Evolutionary conservation across 2,797 vertebrate species (phyloP), one percentile per base, ranked within the genome.

Genomic region (Hemitrygon akajei): DNA sequence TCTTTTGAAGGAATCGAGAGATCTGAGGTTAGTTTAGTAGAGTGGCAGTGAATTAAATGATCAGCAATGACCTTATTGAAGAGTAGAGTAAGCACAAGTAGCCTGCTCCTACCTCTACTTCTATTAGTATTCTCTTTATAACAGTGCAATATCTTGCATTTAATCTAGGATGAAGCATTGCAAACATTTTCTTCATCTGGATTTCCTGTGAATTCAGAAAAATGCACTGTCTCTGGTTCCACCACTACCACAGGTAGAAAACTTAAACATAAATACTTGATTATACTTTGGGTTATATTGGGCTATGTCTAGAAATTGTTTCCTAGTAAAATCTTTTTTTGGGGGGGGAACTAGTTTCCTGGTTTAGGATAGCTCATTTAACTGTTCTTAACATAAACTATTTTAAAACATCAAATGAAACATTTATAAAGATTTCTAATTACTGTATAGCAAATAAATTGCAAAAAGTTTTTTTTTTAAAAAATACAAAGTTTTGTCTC

Each of bases 221-320:
- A 93, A 93, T 93, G 91, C 73, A 30, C 40, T 30, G 37, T 73
- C 91, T 73, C 69, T 92, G 91, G 3, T 47, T n/a, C 47, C 40
- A 20, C 69, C 27, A n/a, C 27, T 93, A 69, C 56, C 73, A 76
- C 71, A 76, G 71, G 91, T 93, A 93, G 25, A 9, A 11, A 76
- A 1, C 7, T 69, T 89, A 18, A 7, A 30, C 30, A 87, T 66
- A 47, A 7, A 4, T 73, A 1, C 37, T 75, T 92, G 82, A 86
- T 86, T 27, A 11, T 75, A 25, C 34, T 92, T 75, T 75, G 2
- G 66, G 73, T 40, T 92, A 18, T 73, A 22, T 56, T 91, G 25
- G 40, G 25, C 25, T 92, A 89, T 34, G 40, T 92, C 34, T 75
- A 75, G 37, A 92, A 76, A n/a, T 93, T 14, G n/a, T 27, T 93